A percentile compares a stretch with the other conserved stretches of the same genome.
These are phyloP conservation scores for Cichlasoma orientale DNA, from an alignment of 2,797 vertebrate species.

Conservation along the genomic window DNA sequence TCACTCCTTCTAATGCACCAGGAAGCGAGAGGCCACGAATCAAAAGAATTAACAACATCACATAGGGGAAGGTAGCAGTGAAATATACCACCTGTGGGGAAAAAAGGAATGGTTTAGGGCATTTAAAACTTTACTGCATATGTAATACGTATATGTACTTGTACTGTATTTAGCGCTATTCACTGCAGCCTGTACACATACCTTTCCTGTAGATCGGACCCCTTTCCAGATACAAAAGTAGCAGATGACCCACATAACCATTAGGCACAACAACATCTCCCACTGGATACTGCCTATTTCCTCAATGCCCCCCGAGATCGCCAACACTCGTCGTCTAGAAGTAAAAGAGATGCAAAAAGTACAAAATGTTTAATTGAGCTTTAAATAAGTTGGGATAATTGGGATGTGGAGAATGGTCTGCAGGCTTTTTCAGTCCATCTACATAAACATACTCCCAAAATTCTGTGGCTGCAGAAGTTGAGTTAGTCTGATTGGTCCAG, in stretches of 20 bases:
- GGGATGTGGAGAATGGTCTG: background rate
- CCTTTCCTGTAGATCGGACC: conserved; percentile 81
- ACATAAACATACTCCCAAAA: conserved; percentile 80
- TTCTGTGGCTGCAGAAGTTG: conserved; percentile 74
- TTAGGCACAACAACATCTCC: conserved; percentile 73
- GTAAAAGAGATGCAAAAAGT: background rate
- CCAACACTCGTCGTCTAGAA: conserved; percentile 71
- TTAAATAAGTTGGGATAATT: background rate
- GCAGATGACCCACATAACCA: conserved; percentile 71
- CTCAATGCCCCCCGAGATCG: conserved; percentile 78
- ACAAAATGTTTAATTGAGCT: background rate
- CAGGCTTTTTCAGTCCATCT: background rate
- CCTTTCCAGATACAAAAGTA: conserved; percentile 85
- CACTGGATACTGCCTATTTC: conserved; percentile 75
- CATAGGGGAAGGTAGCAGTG: conserved; percentile 81
- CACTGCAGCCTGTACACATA: conserved; percentile 1
- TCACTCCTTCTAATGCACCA: conserved; percentile 77
- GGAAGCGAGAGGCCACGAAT: conserved; percentile 80
- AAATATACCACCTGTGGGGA: conserved; percentile 79
- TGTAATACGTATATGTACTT: background rate
- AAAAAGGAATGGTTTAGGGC: background rate
- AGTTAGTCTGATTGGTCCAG: conserved; percentile 48
- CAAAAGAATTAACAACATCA: conserved; percentile 78
- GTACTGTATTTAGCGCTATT: background rate
- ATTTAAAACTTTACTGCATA: background rate